Evolutionary conservation across 2,888 invertebrate genomes (phyloP).

Genomic region (Pachymerium ferrugineum): DNA sequence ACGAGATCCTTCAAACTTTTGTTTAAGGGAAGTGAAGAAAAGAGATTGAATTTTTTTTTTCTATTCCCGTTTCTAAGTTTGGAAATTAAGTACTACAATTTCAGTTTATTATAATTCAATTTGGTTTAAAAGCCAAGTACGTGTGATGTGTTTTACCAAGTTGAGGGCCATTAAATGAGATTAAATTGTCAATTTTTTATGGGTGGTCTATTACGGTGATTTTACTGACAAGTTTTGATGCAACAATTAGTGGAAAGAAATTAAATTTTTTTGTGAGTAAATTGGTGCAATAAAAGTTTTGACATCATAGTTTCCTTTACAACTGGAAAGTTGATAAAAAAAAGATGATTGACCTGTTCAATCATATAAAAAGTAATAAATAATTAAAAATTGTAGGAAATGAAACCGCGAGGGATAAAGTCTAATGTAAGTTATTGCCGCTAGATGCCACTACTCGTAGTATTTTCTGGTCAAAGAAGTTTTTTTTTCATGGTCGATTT

Average conservation of each 20-base stretch:
- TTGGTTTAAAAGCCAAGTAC: too few relatives aligned
- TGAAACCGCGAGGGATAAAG: background rate
- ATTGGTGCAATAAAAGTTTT: constrained; percentile 19
- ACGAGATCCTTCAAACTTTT: background rate
- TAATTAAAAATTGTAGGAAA: background rate
- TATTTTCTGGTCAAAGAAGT: background rate
- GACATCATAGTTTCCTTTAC: constrained; percentile 17
- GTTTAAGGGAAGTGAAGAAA: background rate
- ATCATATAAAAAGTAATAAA: background rate
- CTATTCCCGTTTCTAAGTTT: background rate
- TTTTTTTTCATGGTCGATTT: background rate
- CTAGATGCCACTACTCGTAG: constrained; percentile 11
- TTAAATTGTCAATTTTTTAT: constrained; percentile 19
- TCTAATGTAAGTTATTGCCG: background rate
- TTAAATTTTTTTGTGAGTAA: background rate
- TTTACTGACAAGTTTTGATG: constrained; percentile 24
- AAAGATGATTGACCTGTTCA: constrained; percentile 1
- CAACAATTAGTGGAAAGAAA: constrained; percentile 12
- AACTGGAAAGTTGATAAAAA: background rate
- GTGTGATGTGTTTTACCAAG: background rate
- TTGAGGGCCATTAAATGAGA: constrained; percentile 3
- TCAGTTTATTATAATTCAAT: too few relatives aligned
- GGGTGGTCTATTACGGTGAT: constrained; percentile 14
- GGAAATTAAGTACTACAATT: background rate
- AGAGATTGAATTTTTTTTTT: background rate